Conservation (phyloP, 2,797 vertebrate genomes). For the Dipus sagitta region DNA sequence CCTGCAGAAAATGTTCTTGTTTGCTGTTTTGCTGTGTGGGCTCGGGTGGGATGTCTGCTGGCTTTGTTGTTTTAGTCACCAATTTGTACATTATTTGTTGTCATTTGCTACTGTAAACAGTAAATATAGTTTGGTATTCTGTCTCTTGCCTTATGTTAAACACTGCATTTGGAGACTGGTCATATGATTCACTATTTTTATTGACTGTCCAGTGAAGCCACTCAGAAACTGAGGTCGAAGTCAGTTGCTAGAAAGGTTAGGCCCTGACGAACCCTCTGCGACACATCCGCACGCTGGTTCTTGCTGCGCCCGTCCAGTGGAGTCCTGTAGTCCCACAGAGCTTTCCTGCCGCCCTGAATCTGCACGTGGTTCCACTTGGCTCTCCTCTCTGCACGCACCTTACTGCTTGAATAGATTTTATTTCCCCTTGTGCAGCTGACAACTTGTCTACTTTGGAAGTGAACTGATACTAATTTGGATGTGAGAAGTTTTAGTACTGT, state of each 20-base stretch:
- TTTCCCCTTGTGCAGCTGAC: background rate
- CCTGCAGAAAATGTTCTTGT: constrained; percentile 41
- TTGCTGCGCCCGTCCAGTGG: rapidly evolving
- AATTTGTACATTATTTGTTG: constrained; percentile 94
- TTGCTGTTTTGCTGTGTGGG: constrained; percentile 68
- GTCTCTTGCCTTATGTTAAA: constrained; percentile 80
- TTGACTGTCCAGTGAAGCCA: background rate
- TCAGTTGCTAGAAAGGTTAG: background rate
- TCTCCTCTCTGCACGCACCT: background rate
- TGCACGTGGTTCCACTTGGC: rapidly evolving
- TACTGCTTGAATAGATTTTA: background rate
- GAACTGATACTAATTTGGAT: background rate
- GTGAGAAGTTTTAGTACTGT: background rate
- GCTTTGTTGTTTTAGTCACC: constrained; percentile 90
- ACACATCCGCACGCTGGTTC: rapidly evolving
- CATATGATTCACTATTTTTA: background rate
- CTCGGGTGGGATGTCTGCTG: constrained; percentile 73
- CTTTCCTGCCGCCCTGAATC: too few relatives aligned
- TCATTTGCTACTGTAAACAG: constrained; percentile 95
- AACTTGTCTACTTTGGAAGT: background rate
- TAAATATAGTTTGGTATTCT: constrained; percentile 95
- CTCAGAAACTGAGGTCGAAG: background rate
- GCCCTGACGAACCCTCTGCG: background rate
- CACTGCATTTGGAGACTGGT: constrained; percentile 57
- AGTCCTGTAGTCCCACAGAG: background rate